These are phyloP conservation scores for Drosophila pullipes DNA, from an alignment of 2,888 invertebrate genomes.

Conservation along the genomic window DNA sequence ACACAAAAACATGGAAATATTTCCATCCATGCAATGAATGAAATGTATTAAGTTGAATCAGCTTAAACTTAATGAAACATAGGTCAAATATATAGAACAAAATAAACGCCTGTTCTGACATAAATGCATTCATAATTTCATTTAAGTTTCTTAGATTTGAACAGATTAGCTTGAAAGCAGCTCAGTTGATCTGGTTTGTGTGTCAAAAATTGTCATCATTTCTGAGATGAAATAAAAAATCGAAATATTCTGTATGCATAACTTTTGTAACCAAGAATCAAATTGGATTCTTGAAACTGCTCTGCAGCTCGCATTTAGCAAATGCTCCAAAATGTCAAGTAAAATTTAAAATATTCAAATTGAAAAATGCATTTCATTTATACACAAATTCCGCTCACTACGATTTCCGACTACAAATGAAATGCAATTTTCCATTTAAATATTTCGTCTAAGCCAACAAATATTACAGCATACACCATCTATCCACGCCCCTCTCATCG, in stretches of 20 bases:
- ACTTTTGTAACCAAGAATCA: neutral
- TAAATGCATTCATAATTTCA: neutral
- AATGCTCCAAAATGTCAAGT: neutral
- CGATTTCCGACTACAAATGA: neutral
- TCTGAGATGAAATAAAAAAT: neutral
- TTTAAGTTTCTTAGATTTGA: neutral
- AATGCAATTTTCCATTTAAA: neutral
- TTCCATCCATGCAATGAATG: neutral
- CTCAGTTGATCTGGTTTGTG: neutral
- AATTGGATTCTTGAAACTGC: neutral
- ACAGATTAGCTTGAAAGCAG: neutral
- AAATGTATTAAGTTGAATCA: neutral
- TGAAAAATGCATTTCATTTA: slow-evolving; percentile 15
- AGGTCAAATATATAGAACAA: neutral
- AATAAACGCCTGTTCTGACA: neutral
- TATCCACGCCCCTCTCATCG: slow-evolving; percentile 21
- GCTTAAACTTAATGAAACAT: neutral
- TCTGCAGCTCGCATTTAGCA: neutral
- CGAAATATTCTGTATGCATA: neutral
- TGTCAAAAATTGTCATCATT: neutral
- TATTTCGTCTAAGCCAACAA: neutral
- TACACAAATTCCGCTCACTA: neutral
- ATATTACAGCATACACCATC: neutral
- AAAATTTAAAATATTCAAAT: neutral
- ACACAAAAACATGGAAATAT: neutral